Base-by-base conservation (phyloP, 35 echinoderm and acorn worm species). In the Nesometra sesokonis region DNA sequence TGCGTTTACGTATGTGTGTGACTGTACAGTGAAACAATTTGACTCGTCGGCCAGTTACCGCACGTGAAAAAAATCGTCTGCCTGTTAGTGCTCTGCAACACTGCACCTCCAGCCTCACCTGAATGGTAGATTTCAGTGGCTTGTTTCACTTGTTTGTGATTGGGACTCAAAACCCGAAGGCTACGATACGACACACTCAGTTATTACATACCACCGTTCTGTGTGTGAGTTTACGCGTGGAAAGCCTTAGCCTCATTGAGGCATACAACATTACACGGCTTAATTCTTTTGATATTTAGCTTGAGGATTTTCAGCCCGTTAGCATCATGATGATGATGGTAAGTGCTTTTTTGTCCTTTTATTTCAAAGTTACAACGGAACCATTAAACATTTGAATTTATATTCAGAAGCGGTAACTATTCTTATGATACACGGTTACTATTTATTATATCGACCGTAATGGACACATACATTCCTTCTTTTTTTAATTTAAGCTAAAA, bases 261-360 rank as follows among this genome's bases (percentile, higher is more conserved):
- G 52, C 52, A 67, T 67, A 67, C 7, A 67, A 67, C 52, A 67
- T 67, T 67, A 67, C 52, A 67, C 52, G 52, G 52, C 21, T 67
- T 67, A 67, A 67, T 67, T 67, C 52, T 67, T 67, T 67, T 67
- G 52, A 67, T 67, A 67, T 67, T 67, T 67, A 67, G 52, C 52
- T 67, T 19, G 52, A 67, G 52, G 52, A 67, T 67, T 67, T 67
- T 67, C 52, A 67, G 52, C 52, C 52, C 52, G 52, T 67, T 67
- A 67, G 52, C 52, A 67, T 27, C 52, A 67, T 67, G 52, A 67
- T 67, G 52, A 67, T 67, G 52, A 67, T 67, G 52, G 52, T 67
- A 67, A 67, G 52, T 67, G 52, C 23, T 67, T 67, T 19, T 67
- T 67, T 67, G 52, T 67, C 52, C 52, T 67, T 67, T 67, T 67